Base-by-base conservation (phyloP, 2,888 invertebrate genomes). In the Limnephilus auricula region DNA sequence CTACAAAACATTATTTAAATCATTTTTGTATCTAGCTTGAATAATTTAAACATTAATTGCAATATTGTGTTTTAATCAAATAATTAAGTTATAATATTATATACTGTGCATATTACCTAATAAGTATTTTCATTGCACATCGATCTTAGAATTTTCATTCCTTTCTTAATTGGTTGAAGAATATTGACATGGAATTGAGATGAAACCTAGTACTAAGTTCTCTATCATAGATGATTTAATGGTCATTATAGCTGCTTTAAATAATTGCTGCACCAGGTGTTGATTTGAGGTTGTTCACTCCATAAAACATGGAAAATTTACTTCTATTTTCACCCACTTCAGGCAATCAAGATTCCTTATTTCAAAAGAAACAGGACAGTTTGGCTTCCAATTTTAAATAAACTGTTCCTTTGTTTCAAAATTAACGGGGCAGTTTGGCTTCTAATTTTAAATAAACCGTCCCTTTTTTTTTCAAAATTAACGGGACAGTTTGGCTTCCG, bases 161-260 rank as follows among this genome's bases (percentile, higher is more conserved):
- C 9, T 65, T 65, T 65, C 25, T 65, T 65, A 25, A 65, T 65
- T 65, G n/a, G 9, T 65, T 65, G 65, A 65, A 65, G 65, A 65
- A 32, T 25, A 32, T 37, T 82, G 82, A 32, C 82, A 32, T 82
- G 82, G 82, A 82, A 82, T 37, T 82, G 82, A 32, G 34, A 34
- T 34, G 18, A 82, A 65, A 34, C 13, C 37, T 32, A 34, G 18
- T 82, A 82, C 32, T 34, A 82, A 82, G 34, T 82, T 32, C 10
- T 82, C 37, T 32, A 82, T n/a, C 34, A 2, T 82, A 82, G 34
- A 82, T 82, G 34, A 82, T 82, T 34, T 82, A 82, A 34, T 82
- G 82, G 31, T 32, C 82, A 31, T 82, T 34, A 31, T 82, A 82
- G 82, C 82, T 82, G 82, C 82, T 37, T 34, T 82, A 34, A 82